Evolutionary conservation across 2,113 vertebrate genomes (phyloP).

Genomic region (Sinocyclocheilus anshuiensis): DNA sequence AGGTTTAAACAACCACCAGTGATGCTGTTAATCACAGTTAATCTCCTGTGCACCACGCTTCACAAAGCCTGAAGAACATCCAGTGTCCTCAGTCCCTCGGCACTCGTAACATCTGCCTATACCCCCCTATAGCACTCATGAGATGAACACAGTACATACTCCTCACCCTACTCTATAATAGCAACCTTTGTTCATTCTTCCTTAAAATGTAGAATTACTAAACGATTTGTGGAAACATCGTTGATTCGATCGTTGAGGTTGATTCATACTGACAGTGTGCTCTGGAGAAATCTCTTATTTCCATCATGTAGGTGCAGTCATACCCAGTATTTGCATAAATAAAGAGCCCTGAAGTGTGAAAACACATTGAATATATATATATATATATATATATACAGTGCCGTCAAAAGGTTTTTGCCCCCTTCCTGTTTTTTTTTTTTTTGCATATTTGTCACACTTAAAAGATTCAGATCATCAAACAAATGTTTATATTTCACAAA

Average conservation of each 20-base stretch:
- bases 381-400: too few species aligned
- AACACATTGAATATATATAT: not conserved
- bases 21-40: conserved; percentile 43
- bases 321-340: not conserved
- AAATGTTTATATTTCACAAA: too few species aligned
- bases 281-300: conserved; percentile 3
- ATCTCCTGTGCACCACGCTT: conserved; percentile 29
- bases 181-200: not conserved
- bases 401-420: too few species aligned
- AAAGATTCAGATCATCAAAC: too few species aligned
- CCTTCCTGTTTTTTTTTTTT: too few species aligned
- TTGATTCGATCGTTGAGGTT: not conserved
- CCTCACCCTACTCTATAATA: not conserved
- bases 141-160: not conserved
- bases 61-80: conserved; percentile 35
- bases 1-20: conserved; percentile 43
- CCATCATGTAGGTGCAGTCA: not conserved
- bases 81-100: not conserved
- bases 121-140: not conserved
- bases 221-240: not conserved
- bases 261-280: not conserved
- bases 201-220: not conserved
- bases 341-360: not conserved
- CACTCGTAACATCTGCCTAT: conserved; percentile 19
- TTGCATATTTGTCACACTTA: too few species aligned